Base-by-base conservation (phyloP, 2,797 vertebrate genomes). In the Cuniculus paca region DNA sequence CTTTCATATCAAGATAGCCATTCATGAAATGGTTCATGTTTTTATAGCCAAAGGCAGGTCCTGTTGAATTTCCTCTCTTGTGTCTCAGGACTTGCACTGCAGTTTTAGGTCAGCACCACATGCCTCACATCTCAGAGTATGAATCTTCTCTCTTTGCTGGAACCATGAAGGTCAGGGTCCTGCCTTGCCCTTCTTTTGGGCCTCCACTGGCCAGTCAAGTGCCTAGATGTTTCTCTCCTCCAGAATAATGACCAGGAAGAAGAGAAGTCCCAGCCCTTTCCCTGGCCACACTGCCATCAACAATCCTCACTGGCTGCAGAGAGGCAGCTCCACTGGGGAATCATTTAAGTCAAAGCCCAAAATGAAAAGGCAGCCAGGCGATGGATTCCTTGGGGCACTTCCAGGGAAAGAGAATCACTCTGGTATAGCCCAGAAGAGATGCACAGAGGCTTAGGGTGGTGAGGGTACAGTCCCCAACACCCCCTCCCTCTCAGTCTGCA, bases 401-500 rank as follows among this genome's bases (percentile, higher is more conserved):
- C 31, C 42, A 42, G 9, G 9, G 50, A 65, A 17, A 77, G 2
- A 31, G 31, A 65, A 77, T n/a, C 39, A 60, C 72, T 56, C 19
- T 26, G 28, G 5, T 1, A 0, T 3, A 22, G 26, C 9, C 42
- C 90, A 65, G 5, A 63, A 39, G 74, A 95, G 9, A 14, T 6
- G 36, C 52, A 22, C 26, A 60, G 91, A 92, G 48, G 34, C 52
- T 16, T n/a, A 60, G 34, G 6, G 11, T 50, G 6, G 11, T 50
- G 9, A 60, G 50, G 42, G 45, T 1, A 4, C 54, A 65, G 16
- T 1, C 39, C 14, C 50, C 34, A 54, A n/a, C 31, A 36, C 77
- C 50, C 68, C 1, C 0, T 54, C 68, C 1, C 0, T 54, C 63
- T 91, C 48, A 45, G 7, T n/a, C 75, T 26, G 0, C 48, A 20